Evolutionary conservation across 1,140 invertebrate genomes (phyloP), one percentile per base, ranked within the genome.

Genomic region (Brachystomella parvula): DNA sequence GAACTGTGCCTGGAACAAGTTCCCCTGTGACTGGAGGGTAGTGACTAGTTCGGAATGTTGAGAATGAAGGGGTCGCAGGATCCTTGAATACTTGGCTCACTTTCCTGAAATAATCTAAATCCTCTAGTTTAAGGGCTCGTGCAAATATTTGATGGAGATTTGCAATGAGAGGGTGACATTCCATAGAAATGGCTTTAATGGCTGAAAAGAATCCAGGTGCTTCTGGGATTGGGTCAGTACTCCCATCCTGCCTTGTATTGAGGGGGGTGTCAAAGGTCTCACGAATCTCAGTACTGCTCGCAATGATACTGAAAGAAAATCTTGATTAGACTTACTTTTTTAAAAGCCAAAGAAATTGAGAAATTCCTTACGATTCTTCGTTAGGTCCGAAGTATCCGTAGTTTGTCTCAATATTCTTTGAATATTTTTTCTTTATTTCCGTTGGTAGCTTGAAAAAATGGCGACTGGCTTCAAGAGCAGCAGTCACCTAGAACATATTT

Each of bases 11-110:
- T 21, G 32, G 1, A 3, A 32, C 26, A 19, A 53, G 3, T 6
- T 59, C 61, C 3, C 32, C 61, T 0, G 30, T 26, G 15, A 72
- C 62, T 15, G 67, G 49, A 24, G 71, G 71, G 57, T 72, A 72
- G 58, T 64, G 64, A 12, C 21, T 19, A 2, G 49, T 53, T 24
- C 66, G 12, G n/a, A 64, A 64, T 3, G 63, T 29, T 2, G 67
- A 60, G 17, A 9, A 49, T 56, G 28, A 49, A 3, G 2, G 2
- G 9, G 61, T 28, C 17, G 2, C 24, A 26, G 58, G 33, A 21
- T 64, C 21, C 3, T 32, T 21, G 26, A 68, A 49, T 3, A n/a
- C 59, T 3, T 49, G 64, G 9, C 35, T 24, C 1, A 32, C 31
- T n/a, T 63, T 56, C 2, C 32, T 15, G 39, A 68, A 68, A 47